phyloP scores from a whole-genome alignment of 1,140 invertebrate genomes.

The Calosoma granatense region DNA sequence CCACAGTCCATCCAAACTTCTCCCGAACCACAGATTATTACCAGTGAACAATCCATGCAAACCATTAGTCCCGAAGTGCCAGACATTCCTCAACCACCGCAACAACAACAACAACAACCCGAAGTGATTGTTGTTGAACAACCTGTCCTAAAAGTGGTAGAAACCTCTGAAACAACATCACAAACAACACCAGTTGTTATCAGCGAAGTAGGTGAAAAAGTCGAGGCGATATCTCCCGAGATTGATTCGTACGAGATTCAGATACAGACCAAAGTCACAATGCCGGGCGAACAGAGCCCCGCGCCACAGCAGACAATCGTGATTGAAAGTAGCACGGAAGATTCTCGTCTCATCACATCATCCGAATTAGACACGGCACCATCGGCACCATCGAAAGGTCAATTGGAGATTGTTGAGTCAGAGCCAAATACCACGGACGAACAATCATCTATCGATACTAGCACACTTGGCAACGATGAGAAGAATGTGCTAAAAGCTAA shows the following conservation, averaged over 20 bases:
- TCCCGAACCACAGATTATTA: slow-evolving; percentile 28
- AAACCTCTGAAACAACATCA: slow-evolving; percentile 32
- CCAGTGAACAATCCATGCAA: slow-evolving; percentile 23
- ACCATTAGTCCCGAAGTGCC: slow-evolving; percentile 14
- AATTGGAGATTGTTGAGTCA: neutral
- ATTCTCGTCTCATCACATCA: no score
- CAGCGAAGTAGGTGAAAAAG: slow-evolving; percentile 19
- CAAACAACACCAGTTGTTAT: slow-evolving; percentile 36
- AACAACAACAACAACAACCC: slow-evolving; percentile 4
- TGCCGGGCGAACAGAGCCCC: slow-evolving; percentile 11
- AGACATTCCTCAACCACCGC: slow-evolving; percentile 7
- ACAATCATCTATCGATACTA: slow-evolving; percentile 2
- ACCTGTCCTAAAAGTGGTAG: slow-evolving; percentile 16
- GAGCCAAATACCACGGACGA: slow-evolving; percentile 8
- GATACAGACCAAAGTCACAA: slow-evolving; percentile 24
- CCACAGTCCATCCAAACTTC: slow-evolving; percentile 41
- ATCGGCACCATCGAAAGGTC: neutral
- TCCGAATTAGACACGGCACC: neutral
- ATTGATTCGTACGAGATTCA: slow-evolving; percentile 22
- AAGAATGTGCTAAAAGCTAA: no score
- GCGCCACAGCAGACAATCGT: slow-evolving; percentile 15
- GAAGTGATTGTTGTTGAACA: slow-evolving; percentile 20
- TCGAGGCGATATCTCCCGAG: slow-evolving; percentile 17
- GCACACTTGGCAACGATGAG: neutral
- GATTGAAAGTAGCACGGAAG: neutral